Conservation (phyloP, 2,113 vertebrate species). For the Melanostigma gelatinosum region DNA sequence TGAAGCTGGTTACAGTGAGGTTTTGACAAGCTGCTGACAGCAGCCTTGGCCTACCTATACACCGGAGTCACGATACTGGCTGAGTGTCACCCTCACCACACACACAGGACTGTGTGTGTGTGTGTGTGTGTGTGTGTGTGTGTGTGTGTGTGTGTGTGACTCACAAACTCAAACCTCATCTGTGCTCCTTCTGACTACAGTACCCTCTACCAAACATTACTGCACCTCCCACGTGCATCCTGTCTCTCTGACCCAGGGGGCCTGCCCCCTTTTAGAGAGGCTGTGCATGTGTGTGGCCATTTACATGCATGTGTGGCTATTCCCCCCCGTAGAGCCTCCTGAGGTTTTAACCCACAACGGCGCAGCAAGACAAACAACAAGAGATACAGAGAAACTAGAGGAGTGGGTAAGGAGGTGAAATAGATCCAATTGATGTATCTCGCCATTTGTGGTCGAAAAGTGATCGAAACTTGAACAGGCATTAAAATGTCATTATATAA, state of each 20-base stretch:
- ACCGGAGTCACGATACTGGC: slow-evolving; percentile 58
- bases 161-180: slow-evolving; percentile 28
- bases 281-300: not conserved
- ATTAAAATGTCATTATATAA: too few species aligned
- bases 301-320: not conserved
- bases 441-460: not conserved
- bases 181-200: slow-evolving; percentile 37
- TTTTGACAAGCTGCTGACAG: slow-evolving; percentile 63
- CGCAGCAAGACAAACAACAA: slow-evolving; percentile 1
- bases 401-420: not conserved
- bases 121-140: too few species aligned
- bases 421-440: not conserved
- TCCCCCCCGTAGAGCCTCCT: not conserved
- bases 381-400: not conserved
- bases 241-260: slow-evolving; percentile 24
- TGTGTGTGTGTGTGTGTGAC: not conserved
- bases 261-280: slow-evolving; percentile 1
- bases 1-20: slow-evolving; percentile 15
- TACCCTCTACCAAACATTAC: slow-evolving; percentile 48
- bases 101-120: not conserved
- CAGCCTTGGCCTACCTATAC: slow-evolving; percentile 64
- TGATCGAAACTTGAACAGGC: too few species aligned
- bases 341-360: slow-evolving; percentile 27
- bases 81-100: slow-evolving; percentile 26
- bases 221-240: slow-evolving; percentile 48